Evolutionary conservation across 1,140 invertebrate species (phyloP).

Genomic region (Caerostris darwini): DNA sequence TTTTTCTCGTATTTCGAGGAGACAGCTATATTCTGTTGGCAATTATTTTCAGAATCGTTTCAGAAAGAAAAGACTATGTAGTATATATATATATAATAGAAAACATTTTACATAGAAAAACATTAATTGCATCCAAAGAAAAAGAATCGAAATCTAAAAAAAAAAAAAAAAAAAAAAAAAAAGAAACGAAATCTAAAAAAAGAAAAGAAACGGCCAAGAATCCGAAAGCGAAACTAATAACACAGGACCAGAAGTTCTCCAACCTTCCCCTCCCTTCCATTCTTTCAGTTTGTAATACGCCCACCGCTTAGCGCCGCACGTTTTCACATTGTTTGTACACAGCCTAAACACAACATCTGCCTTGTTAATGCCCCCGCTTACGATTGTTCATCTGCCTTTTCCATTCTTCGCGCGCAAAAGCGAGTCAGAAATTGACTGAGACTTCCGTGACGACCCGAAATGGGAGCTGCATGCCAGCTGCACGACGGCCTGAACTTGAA

Average conservation of each 20-base stretch:
- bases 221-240: background rate
- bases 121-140: too few species aligned
- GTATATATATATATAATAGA: too few species aligned
- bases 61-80: too few species aligned
- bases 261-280: background rate
- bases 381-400: background rate
- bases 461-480: background rate
- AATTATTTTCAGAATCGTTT: too few species aligned
- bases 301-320: slow-evolving; percentile 51
- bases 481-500: background rate
- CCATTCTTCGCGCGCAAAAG: background rate
- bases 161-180: too few species aligned
- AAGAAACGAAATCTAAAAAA: background rate
- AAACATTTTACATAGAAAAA: too few species aligned
- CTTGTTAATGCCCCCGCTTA: slow-evolving; percentile 36
- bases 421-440: slow-evolving; percentile 10
- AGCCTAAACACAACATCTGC: slow-evolving; percentile 41
- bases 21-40: too few species aligned
- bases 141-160: too few species aligned
- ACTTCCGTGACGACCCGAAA: slow-evolving; percentile 12
- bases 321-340: slow-evolving; percentile 44
- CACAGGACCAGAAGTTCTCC: background rate
- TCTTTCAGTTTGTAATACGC: background rate
- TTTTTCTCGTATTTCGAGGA: too few species aligned
- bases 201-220: background rate